Percentiles rank a stretch among this genome's conserved stretches.
These are phyloP conservation scores for Bombylius major DNA, from an alignment of 2,888 invertebrate genomes.

Conservation along the genomic window DNA sequence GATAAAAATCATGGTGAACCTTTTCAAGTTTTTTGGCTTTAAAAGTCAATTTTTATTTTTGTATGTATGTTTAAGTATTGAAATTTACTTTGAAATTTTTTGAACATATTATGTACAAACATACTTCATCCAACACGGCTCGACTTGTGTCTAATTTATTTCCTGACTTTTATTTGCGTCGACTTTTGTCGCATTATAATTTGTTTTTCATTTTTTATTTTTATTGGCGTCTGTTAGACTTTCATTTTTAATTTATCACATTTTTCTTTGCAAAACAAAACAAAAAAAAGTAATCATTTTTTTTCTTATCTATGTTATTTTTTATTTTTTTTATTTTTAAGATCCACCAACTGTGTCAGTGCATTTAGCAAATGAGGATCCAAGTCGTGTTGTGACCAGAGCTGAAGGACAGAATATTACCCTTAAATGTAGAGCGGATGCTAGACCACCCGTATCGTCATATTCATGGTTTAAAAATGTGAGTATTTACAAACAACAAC, in stretches of 20 bases:
- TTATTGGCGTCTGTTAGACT: neutral
- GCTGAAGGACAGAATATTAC: slow-evolving; percentile 66
- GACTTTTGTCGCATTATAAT: no score
- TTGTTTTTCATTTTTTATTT: neutral
- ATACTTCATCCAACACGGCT: no score
- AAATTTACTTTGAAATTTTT: no score
- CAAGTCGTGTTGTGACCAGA: slow-evolving; percentile 42
- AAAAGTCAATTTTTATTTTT: no score
- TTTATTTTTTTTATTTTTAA: slow-evolving; percentile 29
- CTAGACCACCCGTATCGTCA: slow-evolving; percentile 59
- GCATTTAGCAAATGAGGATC: slow-evolving; percentile 50
- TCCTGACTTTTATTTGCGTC: no score
- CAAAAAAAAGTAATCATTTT: neutral
- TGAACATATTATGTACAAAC: no score
- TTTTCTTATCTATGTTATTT: neutral
- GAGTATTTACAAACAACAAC: slow-evolving; percentile 32
- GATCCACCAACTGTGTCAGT: slow-evolving; percentile 68
- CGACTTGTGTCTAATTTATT: no score
- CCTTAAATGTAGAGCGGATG: slow-evolving; percentile 63
- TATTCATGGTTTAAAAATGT: slow-evolving; percentile 75
- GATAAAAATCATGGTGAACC: no score
- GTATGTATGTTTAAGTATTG: no score
- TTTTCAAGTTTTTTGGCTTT: no score
- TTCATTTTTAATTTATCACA: neutral
- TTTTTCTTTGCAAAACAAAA: neutral